Conservation (phyloP, 2,797 vertebrate genomes). For the Vireo griseus region DNA sequence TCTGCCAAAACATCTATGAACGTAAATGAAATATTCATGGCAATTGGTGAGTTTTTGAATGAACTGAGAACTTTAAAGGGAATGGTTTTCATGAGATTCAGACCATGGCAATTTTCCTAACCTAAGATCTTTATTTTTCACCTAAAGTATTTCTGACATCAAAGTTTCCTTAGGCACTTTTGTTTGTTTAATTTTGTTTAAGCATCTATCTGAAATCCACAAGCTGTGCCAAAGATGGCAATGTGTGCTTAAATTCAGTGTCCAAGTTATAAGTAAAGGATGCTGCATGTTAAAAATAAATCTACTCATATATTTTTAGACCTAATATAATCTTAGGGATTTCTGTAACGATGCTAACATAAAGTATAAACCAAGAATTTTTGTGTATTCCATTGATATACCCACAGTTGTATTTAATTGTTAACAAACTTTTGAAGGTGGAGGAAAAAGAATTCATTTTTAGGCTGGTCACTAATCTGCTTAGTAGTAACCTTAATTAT, state of each 20-base stretch:
- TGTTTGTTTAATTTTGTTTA: background rate
- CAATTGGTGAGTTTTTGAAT: constrained; percentile 85
- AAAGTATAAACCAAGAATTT: background rate
- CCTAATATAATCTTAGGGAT: background rate
- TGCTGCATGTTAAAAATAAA: background rate
- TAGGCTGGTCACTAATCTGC: background rate
- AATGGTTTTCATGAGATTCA: background rate
- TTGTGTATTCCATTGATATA: background rate
- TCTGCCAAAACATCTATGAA: constrained; percentile 99
- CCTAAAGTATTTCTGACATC: background rate
- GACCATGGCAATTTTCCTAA: background rate
- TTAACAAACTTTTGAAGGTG: background rate
- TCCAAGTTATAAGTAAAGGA: background rate
- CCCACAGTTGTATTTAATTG: background rate
- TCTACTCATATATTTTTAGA: background rate
- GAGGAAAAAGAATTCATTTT: background rate
- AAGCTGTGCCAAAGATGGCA: background rate
- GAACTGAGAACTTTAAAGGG: background rate
- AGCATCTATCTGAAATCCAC: background rate
- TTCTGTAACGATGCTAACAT: background rate
- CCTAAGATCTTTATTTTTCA: background rate
- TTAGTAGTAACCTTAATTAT: background rate
- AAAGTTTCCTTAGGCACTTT: background rate
- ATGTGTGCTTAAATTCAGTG: background rate
- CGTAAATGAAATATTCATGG: constrained; percentile 99